phyloP scores from a whole-genome alignment of 2,113 vertebrate genomes.

The Leucoraja erinaceus region DNA sequence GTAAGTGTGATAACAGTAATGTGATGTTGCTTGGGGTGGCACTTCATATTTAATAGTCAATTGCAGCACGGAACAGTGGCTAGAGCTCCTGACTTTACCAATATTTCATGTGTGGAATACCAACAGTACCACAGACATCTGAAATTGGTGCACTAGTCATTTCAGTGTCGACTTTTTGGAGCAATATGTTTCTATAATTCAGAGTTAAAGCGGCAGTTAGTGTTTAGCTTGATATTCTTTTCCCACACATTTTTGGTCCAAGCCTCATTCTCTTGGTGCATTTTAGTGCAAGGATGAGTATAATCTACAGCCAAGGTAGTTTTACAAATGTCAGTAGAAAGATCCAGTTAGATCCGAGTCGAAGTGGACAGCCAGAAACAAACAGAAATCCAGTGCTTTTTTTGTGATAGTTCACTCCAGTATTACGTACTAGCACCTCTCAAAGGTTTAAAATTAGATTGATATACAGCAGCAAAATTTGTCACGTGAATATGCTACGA shows the following conservation, averaged over 20 bases:
- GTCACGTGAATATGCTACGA: no score
- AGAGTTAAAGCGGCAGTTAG: background rate
- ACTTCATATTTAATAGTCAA: background rate
- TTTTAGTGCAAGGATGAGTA: background rate
- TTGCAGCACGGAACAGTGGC: background rate
- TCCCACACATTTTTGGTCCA: background rate
- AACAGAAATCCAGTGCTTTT: no score
- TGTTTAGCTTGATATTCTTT: background rate
- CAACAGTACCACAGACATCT: background rate
- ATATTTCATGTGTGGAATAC: background rate
- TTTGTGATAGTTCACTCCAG: no score
- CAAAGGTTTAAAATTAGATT: no score
- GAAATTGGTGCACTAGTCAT: background rate
- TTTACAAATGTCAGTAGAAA: background rate
- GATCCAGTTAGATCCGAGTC: background rate
- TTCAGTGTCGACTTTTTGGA: background rate
- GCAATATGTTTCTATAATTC: background rate
- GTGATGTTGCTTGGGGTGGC: background rate
- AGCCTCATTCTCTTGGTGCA: background rate
- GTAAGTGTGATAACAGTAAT: background rate
- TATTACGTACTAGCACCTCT: no score
- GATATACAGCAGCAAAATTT: no score
- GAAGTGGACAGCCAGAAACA: background rate
- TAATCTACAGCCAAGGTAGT: background rate
- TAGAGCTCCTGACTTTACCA: background rate